phyloP scores from a whole-genome alignment of 2,888 invertebrate genomes.

The Lasius fuliginosus region DNA sequence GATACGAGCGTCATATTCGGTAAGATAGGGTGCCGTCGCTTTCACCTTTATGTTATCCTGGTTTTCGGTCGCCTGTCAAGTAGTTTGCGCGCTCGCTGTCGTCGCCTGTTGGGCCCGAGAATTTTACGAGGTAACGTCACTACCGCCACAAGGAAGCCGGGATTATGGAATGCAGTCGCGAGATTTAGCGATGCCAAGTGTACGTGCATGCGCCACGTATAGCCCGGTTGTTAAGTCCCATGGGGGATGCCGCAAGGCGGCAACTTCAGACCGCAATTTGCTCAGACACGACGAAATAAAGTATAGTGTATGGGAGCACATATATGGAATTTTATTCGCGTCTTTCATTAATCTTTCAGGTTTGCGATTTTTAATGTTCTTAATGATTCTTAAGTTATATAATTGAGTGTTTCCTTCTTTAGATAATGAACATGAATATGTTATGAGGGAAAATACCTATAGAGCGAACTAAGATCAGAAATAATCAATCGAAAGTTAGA shows the following conservation, averaged over 20 bases:
- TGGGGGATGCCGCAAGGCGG: slow-evolving; percentile 20
- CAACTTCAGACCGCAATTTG: slow-evolving; percentile 41
- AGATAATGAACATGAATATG: background rate
- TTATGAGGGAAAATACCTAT: background rate
- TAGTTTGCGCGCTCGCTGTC: slow-evolving; percentile 64
- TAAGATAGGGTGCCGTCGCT: slow-evolving; percentile 29
- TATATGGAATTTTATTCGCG: background rate
- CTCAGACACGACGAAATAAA: slow-evolving; percentile 27
- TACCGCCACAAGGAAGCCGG: slow-evolving; percentile 12
- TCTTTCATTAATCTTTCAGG: background rate
- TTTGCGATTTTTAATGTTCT: background rate
- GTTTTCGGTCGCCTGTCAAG: slow-evolving; percentile 46
- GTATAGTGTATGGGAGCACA: background rate
- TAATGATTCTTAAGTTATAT: background rate
- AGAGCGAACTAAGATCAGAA: background rate
- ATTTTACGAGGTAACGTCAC: slow-evolving; percentile 70
- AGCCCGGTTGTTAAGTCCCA: slow-evolving; percentile 16
- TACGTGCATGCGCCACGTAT: slow-evolving; percentile 33
- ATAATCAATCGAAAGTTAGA: background rate
- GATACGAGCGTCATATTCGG: slow-evolving; percentile 36
- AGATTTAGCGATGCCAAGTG: slow-evolving; percentile 48
- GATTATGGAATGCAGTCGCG: slow-evolving; percentile 50
- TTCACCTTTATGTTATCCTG: slow-evolving; percentile 46
- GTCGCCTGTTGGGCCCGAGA: slow-evolving; percentile 63
- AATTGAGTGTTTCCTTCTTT: background rate